Evolutionary conservation across 2,888 invertebrate species (phyloP), one percentile per base, ranked within the genome.

Genomic region (Cecidostiba fungosa): DNA sequence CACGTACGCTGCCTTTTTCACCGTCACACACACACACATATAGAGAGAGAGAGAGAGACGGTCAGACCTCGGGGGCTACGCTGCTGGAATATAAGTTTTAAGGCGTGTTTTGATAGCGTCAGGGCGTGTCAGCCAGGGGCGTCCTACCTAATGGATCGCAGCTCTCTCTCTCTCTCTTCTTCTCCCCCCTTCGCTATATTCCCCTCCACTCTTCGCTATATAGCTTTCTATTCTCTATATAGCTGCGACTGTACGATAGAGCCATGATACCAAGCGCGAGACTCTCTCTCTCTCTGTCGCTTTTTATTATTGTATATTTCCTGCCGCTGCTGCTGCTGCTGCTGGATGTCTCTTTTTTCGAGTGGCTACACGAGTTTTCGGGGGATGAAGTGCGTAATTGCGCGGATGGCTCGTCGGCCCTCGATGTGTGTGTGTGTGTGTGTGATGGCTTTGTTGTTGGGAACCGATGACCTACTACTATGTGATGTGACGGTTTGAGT

Each of bases 41-140:
- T n/a, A 12, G 59, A 23, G 47, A 62, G 59, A 19, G 47, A 14
- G 74, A 39, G 26, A 23, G 26, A 14, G 62, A 78, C 54, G 23
- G 69, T 74, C 62, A 43, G 76, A n/a, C 26, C 59, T 54, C 73
- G n/a, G 73, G 54, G 50, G 23, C 77, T 43, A 74, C 84, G 84
- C 87, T 89, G 88, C 89, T 89, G 89, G 90, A 90, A 92, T 92
- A 92, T 92, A 92, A 92, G 92, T 92, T 92, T 92, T 91, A 91
- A 92, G 91, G 91, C 92, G 90, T 92, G 92, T 92, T 92, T 92
- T 92, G 91, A 92, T 92, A 92, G 90, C 92, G 92, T 92, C 91
- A 91, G 90, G 91, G 89, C 91, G 90, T 91, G 92, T 92, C 92
- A 92, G 92, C 89, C 89, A 86, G 89, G 90, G 90, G 90, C 90